Percentiles rank a stretch among this genome's conserved stretches.
phyloP scores from a whole-genome alignment of 1,140 invertebrate species.

The Cydia pomonella region DNA sequence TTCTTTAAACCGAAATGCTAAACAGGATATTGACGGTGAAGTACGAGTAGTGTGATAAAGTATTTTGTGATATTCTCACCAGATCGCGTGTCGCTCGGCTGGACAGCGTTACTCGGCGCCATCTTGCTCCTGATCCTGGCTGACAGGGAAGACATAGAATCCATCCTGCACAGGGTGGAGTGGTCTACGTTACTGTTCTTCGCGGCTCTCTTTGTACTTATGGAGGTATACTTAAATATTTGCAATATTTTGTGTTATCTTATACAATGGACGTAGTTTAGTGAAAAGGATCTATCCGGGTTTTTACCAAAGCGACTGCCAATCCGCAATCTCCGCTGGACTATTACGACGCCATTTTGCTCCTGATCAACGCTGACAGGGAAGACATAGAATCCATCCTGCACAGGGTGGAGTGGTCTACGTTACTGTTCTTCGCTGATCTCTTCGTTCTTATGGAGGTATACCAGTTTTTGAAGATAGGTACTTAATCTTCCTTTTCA shows the following conservation, averaged over 20 bases:
- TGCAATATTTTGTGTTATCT: no score
- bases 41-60: no score
- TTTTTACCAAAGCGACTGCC: no score
- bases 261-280: no score
- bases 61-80: no score
- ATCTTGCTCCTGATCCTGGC: conserved; percentile 86
- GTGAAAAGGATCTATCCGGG: no score
- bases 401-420: conserved; percentile 91
- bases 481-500: no score
- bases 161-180: conserved; percentile 88
- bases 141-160: conserved; percentile 87
- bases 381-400: conserved; percentile 88
- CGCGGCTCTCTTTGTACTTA: conserved; percentile 89
- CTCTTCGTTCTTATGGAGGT: conserved; percentile 94
- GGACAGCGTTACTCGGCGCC: conserved; percentile 89
- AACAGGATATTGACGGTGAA: no score
- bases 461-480: no score
- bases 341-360: conserved; percentile 53
- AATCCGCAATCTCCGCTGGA: no score
- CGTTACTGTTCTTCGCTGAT: conserved; percentile 90
- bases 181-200: conserved; percentile 94
- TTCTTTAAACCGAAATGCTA: no score
- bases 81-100: conserved; percentile 85
- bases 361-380: conserved; percentile 86
- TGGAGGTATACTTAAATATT: conserved; percentile 82